These are phyloP conservation scores for Eolophus roseicapilla DNA, from an alignment of 2,113 vertebrate species.

Conservation along the genomic window DNA sequence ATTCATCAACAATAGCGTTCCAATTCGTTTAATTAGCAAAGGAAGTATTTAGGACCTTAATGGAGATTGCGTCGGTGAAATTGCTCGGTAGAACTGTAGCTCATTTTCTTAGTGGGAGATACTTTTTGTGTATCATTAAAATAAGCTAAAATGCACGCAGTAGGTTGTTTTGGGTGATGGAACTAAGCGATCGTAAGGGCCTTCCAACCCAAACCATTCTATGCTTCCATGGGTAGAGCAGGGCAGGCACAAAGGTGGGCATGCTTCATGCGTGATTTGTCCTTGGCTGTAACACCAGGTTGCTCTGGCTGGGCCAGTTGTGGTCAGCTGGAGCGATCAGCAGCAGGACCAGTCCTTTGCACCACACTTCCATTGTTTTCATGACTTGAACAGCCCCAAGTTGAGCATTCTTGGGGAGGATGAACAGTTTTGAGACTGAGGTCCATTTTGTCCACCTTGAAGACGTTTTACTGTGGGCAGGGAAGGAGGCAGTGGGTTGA, in stretches of 20 bases:
- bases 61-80: slow-evolving; percentile 92
- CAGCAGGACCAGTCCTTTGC: neutral
- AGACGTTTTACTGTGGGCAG: fast-evolving
- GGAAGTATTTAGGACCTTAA: slow-evolving; percentile 96
- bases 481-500: neutral
- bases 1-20: slow-evolving; percentile 89
- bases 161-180: slow-evolving; percentile 69
- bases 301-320: neutral
- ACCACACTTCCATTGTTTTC: too few relatives aligned
- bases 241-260: fast-evolving
- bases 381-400: neutral
- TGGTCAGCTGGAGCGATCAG: neutral
- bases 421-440: fast-evolving
- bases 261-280: fast-evolving
- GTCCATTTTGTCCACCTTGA: neutral
- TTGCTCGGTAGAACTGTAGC: slow-evolving; percentile 81
- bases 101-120: slow-evolving; percentile 78
- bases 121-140: slow-evolving; percentile 79
- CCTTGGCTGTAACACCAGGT: fast-evolving
- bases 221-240: neutral
- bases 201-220: neutral
- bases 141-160: slow-evolving; percentile 76
- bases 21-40: slow-evolving; percentile 92
- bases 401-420: neutral
- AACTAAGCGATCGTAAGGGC: neutral